Evolutionary conservation across 2,113 vertebrate genomes (phyloP).

Genomic region (Synchiropus splendidus): DNA sequence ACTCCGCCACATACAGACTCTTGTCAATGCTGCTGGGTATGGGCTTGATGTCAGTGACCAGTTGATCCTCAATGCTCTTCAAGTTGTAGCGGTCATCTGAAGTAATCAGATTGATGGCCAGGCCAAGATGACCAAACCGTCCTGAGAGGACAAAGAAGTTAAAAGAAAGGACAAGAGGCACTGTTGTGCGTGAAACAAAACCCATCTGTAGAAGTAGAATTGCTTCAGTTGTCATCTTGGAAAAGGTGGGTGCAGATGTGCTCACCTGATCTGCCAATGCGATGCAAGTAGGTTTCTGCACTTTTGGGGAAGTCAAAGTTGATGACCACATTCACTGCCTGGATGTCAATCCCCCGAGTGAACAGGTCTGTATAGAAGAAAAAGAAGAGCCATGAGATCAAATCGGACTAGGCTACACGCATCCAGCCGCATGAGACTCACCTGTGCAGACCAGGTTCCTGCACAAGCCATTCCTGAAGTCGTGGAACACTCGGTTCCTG

Average conservation of each 20-base stretch:
- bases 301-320: conserved; percentile 76
- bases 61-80: conserved; percentile 65
- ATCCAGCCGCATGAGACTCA: conserved; percentile 28
- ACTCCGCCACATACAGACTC: conserved; percentile 67
- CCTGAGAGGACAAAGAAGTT: conserved; percentile 31
- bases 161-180: too few relatives aligned
- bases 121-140: conserved; percentile 61
- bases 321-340: conserved; percentile 74
- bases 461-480: conserved; percentile 73
- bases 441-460: conserved; percentile 74
- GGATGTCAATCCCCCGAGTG: conserved; percentile 74
- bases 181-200: too few relatives aligned
- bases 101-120: conserved; percentile 68
- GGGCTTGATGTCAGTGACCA: conserved; percentile 68
- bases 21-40: conserved; percentile 66
- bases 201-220: too few relatives aligned
- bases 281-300: conserved; percentile 72
- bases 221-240: too few relatives aligned
- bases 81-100: conserved; percentile 66
- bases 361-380: conserved; percentile 60
- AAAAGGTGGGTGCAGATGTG: too few relatives aligned
- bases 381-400: not conserved
- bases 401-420: rapidly evolving
- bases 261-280: conserved; percentile 71
- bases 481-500: conserved; percentile 65